Percentiles rank a stretch among this genome's conserved stretches.
These are phyloP conservation scores for Tetramorium simillimum DNA, from an alignment of 1,140 invertebrate genomes.

Conservation along the genomic window DNA sequence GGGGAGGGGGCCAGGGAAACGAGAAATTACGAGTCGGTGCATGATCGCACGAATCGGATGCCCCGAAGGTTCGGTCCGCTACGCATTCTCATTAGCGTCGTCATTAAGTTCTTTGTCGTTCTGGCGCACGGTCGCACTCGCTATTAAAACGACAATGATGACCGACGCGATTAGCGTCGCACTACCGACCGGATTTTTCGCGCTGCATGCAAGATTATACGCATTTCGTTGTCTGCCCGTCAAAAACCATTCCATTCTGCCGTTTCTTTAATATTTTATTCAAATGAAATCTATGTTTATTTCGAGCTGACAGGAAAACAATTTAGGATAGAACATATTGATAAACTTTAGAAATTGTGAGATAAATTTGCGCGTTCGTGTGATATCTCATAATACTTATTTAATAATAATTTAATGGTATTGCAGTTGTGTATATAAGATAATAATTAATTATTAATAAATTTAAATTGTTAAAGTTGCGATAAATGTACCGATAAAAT, in stretches of 20 bases:
- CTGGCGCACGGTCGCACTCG: constrained; percentile 8
- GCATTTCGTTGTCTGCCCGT: background rate
- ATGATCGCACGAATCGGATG: constrained; percentile 65
- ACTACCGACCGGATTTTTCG: constrained; percentile 42
- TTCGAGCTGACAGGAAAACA: background rate
- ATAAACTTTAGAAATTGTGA: background rate
- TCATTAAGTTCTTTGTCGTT: constrained; percentile 65
- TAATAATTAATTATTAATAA: background rate
- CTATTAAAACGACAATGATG: constrained; percentile 60
- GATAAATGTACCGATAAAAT: background rate
- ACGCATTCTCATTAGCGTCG: constrained; percentile 61
- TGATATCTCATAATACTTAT: background rate
- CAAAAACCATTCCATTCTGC: background rate
- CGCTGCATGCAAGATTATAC: constrained; percentile 9
- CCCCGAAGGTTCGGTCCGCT: constrained; percentile 62
- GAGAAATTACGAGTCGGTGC: constrained; percentile 59
- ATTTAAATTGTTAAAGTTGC: background rate
- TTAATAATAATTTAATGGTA: background rate
- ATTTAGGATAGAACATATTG: background rate
- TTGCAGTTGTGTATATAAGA: background rate
- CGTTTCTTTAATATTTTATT: background rate
- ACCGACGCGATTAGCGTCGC: constrained; percentile 46
- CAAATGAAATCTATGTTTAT: background rate
- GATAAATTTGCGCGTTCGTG: background rate
- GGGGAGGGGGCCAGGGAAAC: background rate